Evolutionary conservation across 2,888 invertebrate species (phyloP), one percentile per base, ranked within the genome.

Genomic region (Drosophila meridionalis): DNA sequence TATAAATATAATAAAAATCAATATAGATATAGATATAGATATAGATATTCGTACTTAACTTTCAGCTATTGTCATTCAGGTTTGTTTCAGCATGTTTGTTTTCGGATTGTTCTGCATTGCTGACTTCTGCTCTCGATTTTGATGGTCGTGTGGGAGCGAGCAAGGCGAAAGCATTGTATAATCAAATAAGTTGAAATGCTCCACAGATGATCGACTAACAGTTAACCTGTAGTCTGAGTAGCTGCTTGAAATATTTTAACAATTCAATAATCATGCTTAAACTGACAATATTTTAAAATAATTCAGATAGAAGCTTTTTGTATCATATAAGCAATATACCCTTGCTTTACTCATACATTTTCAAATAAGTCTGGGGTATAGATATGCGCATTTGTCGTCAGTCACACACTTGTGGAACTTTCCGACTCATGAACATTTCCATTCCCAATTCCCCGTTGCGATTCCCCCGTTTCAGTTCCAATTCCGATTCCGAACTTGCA

Each of bases 351-450:
- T 20, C 20, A 14, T 4, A 2, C 1, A 20, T 34, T 5, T 26
- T 14, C 38, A n/a, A 38, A 38, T 32, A 7, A 6, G 26, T 36
- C 6, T 14, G 0, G 14, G 12, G 36, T 53, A 26, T 26, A 14
- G 12, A 68, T 64, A 73, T 62, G 58, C 34, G 42, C 73, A 62
- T 65, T 77, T 69, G 69, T 69, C 78, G 67, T 47, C 67, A 47
- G 57, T 73, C 64, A 64, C 55, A 60, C 75, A 71, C 47, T 60
- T 57, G 52, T 59, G 59, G 36, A 72, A 48, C 73, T 67, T 43
- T 66, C 38, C 62, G 65, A 62, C 30, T 68, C 73, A 72, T 64
- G 73, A 50, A 40, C 59, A 69, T 66, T 58, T 43, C 45, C 34
- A 58, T 58, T 45, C 58, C 58, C 11, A 32, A 74, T 66, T 73